A percentile compares a stretch with the other conserved stretches of the same genome.
Evolutionary conservation across 1,140 invertebrate species (phyloP).

Genomic region (Sitobion miscanthi): DNA sequence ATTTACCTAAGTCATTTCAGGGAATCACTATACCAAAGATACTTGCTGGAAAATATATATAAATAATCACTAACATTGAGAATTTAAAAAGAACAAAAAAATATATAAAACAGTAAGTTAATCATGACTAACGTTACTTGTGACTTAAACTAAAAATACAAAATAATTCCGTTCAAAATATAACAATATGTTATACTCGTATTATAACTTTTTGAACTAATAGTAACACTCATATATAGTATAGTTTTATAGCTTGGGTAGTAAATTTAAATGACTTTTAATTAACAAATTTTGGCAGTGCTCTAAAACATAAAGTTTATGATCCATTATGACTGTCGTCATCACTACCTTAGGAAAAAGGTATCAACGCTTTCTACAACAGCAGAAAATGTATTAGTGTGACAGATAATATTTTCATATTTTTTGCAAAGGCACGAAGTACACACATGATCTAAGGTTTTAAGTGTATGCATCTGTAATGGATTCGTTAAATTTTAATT

Average conservation of each 20-base stretch:
- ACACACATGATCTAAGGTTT: neutral
- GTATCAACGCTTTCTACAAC: neutral
- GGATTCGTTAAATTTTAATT: neutral
- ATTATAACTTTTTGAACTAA: neutral
- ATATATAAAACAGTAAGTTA: neutral
- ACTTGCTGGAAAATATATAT: no score
- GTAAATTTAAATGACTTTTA: conserved; percentile 10
- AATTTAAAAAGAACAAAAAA: no score
- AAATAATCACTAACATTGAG: no score
- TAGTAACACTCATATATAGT: neutral
- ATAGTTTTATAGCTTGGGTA: neutral
- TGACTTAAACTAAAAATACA: neutral
- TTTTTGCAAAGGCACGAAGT: neutral
- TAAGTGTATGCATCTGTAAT: neutral
- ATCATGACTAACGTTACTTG: neutral
- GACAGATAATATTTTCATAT: neutral
- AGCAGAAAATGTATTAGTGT: neutral
- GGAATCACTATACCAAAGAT: no score
- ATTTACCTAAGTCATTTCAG: no score
- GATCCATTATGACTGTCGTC: neutral
- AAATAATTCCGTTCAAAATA: neutral
- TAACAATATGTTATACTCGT: neutral
- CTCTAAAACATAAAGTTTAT: neutral
- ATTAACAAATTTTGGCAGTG: neutral
- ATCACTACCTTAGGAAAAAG: neutral